Evolutionary conservation across 2,797 vertebrate genomes (phyloP).

Genomic region (Decapterus maruadsi): DNA sequence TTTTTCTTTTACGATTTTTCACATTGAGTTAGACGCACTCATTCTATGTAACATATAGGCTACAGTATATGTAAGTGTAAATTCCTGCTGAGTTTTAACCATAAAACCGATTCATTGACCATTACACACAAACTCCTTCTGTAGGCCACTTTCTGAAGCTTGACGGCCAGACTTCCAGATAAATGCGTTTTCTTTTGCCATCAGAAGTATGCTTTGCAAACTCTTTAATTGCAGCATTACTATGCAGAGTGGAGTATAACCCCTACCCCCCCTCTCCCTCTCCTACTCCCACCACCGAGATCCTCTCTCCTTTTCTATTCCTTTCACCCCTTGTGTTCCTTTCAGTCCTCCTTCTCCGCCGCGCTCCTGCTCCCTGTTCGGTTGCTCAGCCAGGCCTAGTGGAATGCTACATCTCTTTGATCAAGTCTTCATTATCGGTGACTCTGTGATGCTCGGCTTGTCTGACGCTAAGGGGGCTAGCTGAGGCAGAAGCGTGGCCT

Average conservation of each 20-base stretch:
- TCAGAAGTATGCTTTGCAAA: constrained; percentile 49
- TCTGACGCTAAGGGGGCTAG: constrained; percentile 57
- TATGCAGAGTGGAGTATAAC: constrained; percentile 52
- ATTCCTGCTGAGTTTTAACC: neutral
- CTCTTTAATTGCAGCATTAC: constrained; percentile 62
- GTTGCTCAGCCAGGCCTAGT: constrained; percentile 74
- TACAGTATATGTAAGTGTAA: too few relatives aligned
- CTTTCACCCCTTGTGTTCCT: constrained; percentile 46
- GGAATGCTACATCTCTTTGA: constrained; percentile 81
- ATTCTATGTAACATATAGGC: neutral
- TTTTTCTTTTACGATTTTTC: neutral
- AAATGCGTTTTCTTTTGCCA: constrained; percentile 43
- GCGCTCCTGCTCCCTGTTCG: constrained; percentile 32
- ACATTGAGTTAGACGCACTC: neutral
- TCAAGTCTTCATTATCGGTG: constrained; percentile 82
- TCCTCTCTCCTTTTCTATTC: constrained; percentile 17
- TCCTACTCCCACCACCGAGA: constrained; percentile 19
- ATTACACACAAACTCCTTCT: constrained; percentile 35
- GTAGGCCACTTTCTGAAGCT: constrained; percentile 26
- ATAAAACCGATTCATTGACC: constrained; percentile 16
- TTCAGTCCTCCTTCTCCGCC: constrained; percentile 41
- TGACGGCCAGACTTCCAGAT: constrained; percentile 39
- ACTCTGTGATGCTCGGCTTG: constrained; percentile 65
- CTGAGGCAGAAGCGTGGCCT: constrained; percentile 65
- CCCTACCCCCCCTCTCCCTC: constrained; percentile 6